Percentiles rank a stretch among this genome's conserved stretches.
Evolutionary conservation across 2,888 invertebrate genomes (phyloP).

Genomic region (Temnothorax ravouxi): DNA sequence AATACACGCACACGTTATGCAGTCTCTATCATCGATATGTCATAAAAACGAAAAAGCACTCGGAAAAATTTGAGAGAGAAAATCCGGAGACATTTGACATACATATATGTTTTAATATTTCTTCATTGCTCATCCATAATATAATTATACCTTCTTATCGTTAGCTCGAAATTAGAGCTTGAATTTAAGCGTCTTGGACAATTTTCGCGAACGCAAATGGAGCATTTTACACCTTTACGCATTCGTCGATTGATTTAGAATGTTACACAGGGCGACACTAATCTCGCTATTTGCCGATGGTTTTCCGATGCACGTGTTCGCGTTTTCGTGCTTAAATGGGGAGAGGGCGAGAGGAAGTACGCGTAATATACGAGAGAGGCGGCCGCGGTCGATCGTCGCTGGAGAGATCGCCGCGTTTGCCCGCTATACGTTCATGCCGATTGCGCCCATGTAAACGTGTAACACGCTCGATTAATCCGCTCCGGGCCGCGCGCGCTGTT

Average conservation of each 20-base stretch:
- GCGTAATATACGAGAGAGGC: slow-evolving; percentile 29
- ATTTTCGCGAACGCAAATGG: not conserved
- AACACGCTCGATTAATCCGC: slow-evolving; percentile 76
- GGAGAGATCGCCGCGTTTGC: slow-evolving; percentile 65
- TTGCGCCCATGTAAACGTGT: slow-evolving; percentile 73
- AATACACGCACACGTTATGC: not conserved
- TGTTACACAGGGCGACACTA: slow-evolving; percentile 35
- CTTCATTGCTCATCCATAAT: not conserved
- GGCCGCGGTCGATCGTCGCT: slow-evolving; percentile 57
- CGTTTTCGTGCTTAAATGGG: slow-evolving; percentile 58
- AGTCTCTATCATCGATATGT: not conserved
- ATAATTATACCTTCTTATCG: not conserved
- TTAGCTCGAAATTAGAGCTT: not conserved
- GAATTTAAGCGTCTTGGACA: not conserved
- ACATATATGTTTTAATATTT: not conserved
- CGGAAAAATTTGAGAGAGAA: not conserved
- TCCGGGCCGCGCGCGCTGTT: slow-evolving; percentile 62
- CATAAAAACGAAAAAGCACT: not conserved
- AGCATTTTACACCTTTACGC: slow-evolving; percentile 21
- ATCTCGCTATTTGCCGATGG: slow-evolving; percentile 48
- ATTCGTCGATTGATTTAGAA: slow-evolving; percentile 34
- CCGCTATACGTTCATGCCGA: slow-evolving; percentile 61
- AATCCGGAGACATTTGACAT: not conserved
- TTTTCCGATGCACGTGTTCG: slow-evolving; percentile 47
- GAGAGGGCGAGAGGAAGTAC: not conserved